phyloP scores from a whole-genome alignment of 2,888 invertebrate genomes.

The Cheilosia impressa region DNA sequence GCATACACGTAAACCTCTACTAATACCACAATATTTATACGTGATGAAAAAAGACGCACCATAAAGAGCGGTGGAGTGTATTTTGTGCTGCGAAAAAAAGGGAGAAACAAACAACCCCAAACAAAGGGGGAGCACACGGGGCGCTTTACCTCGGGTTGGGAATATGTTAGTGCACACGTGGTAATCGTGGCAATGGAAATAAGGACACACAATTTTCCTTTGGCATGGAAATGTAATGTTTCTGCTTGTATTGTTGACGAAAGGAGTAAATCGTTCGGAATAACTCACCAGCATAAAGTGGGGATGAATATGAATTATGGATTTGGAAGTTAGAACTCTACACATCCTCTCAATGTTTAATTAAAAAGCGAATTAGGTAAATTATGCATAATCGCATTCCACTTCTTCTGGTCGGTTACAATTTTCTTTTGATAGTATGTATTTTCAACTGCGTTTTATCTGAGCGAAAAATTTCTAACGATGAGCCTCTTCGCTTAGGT shows the following conservation, averaged over 20 bases:
- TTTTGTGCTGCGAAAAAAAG: background rate
- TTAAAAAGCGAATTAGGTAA: background rate
- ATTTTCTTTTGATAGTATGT: too few species aligned
- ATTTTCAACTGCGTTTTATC: too few species aligned
- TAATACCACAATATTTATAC: slow-evolving; percentile 19
- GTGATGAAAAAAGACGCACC: slow-evolving; percentile 31
- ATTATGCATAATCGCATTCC: too few species aligned
- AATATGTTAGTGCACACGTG: slow-evolving; percentile 15
- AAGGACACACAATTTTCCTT: slow-evolving; percentile 43
- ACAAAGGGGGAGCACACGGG: background rate
- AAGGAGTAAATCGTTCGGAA: background rate
- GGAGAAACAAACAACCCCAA: background rate
- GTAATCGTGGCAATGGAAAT: slow-evolving; percentile 33
- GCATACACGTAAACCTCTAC: slow-evolving; percentile 11
- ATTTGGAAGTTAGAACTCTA: background rate
- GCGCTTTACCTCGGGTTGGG: slow-evolving; percentile 12
- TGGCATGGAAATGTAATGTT: slow-evolving; percentile 40
- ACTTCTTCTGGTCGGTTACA: too few species aligned
- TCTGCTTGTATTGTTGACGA: slow-evolving; percentile 3
- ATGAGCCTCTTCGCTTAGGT: too few species aligned
- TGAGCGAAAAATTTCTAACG: too few species aligned
- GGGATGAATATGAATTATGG: slow-evolving; percentile 4
- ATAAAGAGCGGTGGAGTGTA: slow-evolving; percentile 4
- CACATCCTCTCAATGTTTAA: background rate
- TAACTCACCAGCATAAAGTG: background rate